Base-by-base conservation (phyloP, 2,113 vertebrate species). In the Aythya baeri region DNA sequence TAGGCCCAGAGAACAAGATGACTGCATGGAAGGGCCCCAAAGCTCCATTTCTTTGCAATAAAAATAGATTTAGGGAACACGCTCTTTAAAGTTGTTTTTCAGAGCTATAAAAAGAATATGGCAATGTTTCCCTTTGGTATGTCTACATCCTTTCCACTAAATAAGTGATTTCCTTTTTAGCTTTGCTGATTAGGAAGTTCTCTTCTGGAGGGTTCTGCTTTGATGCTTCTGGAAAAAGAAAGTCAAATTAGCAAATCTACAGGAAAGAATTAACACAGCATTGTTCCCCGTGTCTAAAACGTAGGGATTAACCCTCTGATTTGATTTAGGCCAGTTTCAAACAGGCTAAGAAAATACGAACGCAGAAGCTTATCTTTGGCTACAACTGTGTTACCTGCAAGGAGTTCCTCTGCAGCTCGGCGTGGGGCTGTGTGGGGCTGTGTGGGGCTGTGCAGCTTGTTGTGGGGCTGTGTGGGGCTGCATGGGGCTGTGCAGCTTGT, bases 51-150 rank as follows among this genome's bases (percentile, higher is more conserved):
- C 86, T 67, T 66, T 38, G 43, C 46, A n/a, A 66, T 66, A 79
- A 83, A 85, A 73, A 29, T 23, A 86, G 55, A 41, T 63, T 89
- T 55, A 71, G 72, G 73, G 67, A 62, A 67, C 65, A 65, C 2
- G 0, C 27, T 80, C 32, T 41, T 34, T 71, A 46, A 80, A 83
- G 71, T 50, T 94, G 78, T 74, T 96, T 94, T 77, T 88, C 63
- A 14, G 50, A 59, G 63, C 89, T 94, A 96, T 94, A 85, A 94
- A 95, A 91, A 91, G 89, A 92, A 81, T 71, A 86, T 94, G 57
- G 83, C 80, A 93, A 86, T 43, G 38, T 52, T 96, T 91, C 88
- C 82, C 76, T 71, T 86, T 70, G 87, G 87, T 86, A 74, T 20
- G 18, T 59, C 89, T n/a, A 38, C 88, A 88, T 93, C 94, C 94